These are phyloP conservation scores for Selenia dentaria DNA, from an alignment of 2,888 invertebrate species.

Conservation along the genomic window DNA sequence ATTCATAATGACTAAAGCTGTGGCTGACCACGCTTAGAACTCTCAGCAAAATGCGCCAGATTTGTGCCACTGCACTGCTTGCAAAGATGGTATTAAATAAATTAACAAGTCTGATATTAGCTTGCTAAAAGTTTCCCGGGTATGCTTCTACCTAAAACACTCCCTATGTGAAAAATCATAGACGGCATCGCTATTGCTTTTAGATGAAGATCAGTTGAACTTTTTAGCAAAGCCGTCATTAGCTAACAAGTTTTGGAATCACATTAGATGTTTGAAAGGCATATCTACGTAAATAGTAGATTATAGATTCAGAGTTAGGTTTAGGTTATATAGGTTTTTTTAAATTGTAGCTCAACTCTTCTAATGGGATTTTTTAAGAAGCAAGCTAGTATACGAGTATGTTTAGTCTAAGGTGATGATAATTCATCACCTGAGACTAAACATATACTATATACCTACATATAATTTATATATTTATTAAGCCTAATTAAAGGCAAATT, in stretches of 20 bases:
- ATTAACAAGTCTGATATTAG: conserved; percentile 23
- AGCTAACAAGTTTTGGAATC: conserved; percentile 9
- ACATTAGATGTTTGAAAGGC: background rate
- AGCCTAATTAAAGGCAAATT: too few relatives aligned
- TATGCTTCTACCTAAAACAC: conserved; percentile 2
- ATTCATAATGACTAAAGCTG: conserved; percentile 15
- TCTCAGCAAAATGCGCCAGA: conserved; percentile 19
- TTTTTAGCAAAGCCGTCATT: conserved; percentile 1
- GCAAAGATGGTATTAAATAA: conserved; percentile 29
- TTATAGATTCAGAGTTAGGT: too few relatives aligned
- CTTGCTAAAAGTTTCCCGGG: conserved; percentile 17
- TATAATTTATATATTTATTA: too few relatives aligned
- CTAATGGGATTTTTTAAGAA: too few relatives aligned
- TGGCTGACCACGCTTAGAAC: conserved; percentile 17
- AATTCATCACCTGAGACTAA: too few relatives aligned
- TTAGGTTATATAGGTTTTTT: too few relatives aligned
- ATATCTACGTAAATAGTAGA: too few relatives aligned
- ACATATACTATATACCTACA: too few relatives aligned
- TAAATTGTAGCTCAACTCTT: too few relatives aligned
- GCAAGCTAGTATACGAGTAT: too few relatives aligned
- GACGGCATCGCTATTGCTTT: background rate
- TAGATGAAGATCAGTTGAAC: too few relatives aligned
- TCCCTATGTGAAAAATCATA: background rate
- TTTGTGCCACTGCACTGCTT: conserved; percentile 14
- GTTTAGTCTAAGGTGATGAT: too few relatives aligned